phyloP scores from a whole-genome alignment of 2,888 invertebrate genomes.

The Vesta saturnalis region DNA sequence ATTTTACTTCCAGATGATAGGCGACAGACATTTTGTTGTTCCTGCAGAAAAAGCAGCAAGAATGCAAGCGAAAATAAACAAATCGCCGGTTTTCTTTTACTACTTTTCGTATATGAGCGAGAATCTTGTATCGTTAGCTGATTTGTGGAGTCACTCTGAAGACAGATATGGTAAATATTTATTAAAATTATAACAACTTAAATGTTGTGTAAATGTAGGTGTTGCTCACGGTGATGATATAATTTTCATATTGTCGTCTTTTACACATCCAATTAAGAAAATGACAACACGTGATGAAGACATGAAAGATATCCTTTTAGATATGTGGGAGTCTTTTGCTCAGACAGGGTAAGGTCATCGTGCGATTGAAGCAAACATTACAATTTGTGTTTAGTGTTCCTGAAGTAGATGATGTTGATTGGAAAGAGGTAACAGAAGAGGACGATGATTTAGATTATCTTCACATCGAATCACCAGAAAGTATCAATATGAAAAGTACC shows the following conservation, averaged over 20 bases:
- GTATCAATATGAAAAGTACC: conserved; percentile 60
- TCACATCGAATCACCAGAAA: conserved; percentile 63
- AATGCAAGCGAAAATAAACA: conserved; percentile 65
- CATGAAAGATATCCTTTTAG: conserved; percentile 63
- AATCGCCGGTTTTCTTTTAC: conserved; percentile 70
- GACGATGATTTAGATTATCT: conserved; percentile 63
- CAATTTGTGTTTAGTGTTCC: conserved; percentile 12
- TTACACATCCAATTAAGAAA: conserved; percentile 49
- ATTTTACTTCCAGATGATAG: conserved; percentile 63
- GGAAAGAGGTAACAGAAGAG: conserved; percentile 62
- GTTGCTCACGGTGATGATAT: conserved; percentile 69
- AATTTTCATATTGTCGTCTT: conserved; percentile 59
- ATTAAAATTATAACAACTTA: not conserved
- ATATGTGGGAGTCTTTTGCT: conserved; percentile 65
- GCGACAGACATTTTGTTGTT: conserved; percentile 69
- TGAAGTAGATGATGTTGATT: conserved; percentile 51
- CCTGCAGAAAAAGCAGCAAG: conserved; percentile 67
- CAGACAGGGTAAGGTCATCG: conserved; percentile 63
- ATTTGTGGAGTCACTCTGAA: conserved; percentile 17
- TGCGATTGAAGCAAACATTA: not conserved
- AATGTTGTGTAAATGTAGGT: conserved; percentile 47
- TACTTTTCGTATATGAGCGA: conserved; percentile 62
- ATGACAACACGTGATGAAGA: conserved; percentile 57
- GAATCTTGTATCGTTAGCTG: conserved; percentile 6
- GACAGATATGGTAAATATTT: conserved; percentile 20